Percentiles rank a stretch among this genome's conserved stretches.
Conservation (phyloP, 2,797 vertebrate species). For the Mastacembelus armatus region DNA sequence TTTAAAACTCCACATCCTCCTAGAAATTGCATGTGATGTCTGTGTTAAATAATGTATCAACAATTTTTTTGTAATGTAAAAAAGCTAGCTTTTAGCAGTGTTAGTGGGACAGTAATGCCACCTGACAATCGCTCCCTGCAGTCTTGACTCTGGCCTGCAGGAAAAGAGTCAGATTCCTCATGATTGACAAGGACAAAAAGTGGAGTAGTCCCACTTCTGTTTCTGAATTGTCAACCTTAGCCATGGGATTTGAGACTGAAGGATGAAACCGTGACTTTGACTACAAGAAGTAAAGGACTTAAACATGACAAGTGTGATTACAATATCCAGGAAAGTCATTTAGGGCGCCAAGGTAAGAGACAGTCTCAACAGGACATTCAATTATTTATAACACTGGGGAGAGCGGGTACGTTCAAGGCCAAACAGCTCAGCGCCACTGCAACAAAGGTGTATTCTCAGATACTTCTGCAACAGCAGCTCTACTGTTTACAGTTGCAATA, state of each 20-base stretch:
- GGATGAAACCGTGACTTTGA: slow-evolving; percentile 86
- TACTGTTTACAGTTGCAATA: slow-evolving; percentile 21
- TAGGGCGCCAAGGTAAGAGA: slow-evolving; percentile 73
- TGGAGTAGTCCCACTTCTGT: slow-evolving; percentile 79
- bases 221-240: slow-evolving; percentile 83
- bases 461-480: slow-evolving; percentile 19
- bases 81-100: slow-evolving; percentile 79
- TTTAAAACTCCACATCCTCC: slow-evolving; percentile 73
- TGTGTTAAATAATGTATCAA: slow-evolving; percentile 84
- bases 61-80: slow-evolving; percentile 81
- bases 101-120: slow-evolving; percentile 82
- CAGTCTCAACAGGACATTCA: slow-evolving; percentile 77
- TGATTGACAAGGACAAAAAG: slow-evolving; percentile 89
- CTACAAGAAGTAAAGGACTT: slow-evolving; percentile 80
- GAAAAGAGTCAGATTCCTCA: slow-evolving; percentile 57
- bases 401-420: slow-evolving; percentile 75
- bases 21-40: slow-evolving; percentile 79
- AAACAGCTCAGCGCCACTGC: slow-evolving; percentile 57
- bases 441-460: slow-evolving; percentile 35
- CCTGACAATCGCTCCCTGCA: slow-evolving; percentile 83
- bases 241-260: slow-evolving; percentile 78
- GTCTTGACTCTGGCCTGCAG: slow-evolving; percentile 78
- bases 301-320: slow-evolving; percentile 84
- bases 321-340: slow-evolving; percentile 79
- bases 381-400: slow-evolving; percentile 81